Conservation (phyloP, 2,113 vertebrate genomes). For the Petroica traversi region DNA sequence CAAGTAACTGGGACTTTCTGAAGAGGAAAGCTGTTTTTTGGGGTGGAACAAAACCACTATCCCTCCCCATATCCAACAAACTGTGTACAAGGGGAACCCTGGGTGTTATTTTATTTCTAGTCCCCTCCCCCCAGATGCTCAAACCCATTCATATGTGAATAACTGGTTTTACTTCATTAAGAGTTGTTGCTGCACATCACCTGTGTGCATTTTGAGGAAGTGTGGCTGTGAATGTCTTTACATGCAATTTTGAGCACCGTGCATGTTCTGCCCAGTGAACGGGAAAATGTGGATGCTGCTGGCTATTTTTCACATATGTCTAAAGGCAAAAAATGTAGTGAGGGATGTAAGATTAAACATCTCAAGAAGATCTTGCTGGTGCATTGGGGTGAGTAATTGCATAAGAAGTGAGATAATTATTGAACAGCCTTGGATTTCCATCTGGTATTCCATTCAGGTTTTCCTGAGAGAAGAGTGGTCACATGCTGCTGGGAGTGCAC, state of each 20-base stretch:
- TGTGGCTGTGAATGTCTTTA: background rate
- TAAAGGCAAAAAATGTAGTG: background rate
- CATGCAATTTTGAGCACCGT: background rate
- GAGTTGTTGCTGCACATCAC: background rate
- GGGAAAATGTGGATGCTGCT: background rate
- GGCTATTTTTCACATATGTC: background rate
- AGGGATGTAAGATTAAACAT: background rate
- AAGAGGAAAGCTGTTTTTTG: background rate
- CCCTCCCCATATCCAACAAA: background rate
- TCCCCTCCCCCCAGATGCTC: background rate
- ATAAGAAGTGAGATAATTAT: background rate
- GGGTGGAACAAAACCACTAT: background rate
- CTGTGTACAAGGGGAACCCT: background rate
- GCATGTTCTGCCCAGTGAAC: background rate
- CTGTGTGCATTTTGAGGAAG: background rate
- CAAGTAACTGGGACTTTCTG: background rate
- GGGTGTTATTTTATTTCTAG: background rate
- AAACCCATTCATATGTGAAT: background rate
- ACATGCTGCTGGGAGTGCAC: background rate
- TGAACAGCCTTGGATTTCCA: background rate
- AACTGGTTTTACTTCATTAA: background rate
- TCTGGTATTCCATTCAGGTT: background rate
- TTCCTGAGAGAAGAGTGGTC: background rate
- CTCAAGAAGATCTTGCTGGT: background rate
- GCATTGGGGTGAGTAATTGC: background rate